Evolutionary conservation across 2,888 invertebrate species (phyloP), one percentile per base, ranked within the genome.

Genomic region (Scaeva pyrastri): DNA sequence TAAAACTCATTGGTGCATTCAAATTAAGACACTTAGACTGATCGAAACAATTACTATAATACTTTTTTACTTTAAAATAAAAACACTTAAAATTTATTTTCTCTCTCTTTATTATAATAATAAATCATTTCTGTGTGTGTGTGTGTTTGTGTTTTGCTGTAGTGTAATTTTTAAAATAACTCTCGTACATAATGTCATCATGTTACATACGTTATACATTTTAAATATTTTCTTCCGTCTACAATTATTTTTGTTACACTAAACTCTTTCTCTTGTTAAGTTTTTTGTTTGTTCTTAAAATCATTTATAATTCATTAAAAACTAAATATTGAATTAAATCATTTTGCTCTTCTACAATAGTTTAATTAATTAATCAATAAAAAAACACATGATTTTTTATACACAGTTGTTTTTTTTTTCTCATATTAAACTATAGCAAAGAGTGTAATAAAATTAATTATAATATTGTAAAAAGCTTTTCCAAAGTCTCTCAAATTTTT

Each of bases 51-150:
- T n/a, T n/a, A n/a, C n/a, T n/a, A n/a, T n/a, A n/a, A n/a, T n/a
- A n/a, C 16, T 45, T 45, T 4, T 7, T 7, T 16, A 5, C 21
- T 12, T 11, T 21, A 2, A 21, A 50, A 68, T 55, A 11, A 76
- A 10, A 75, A 81, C 19, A 81, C 11, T 16, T n/a, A 11, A 23
- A 0, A 31, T 19, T 75, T 66, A 85, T 85, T 85, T 85, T 85
- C 80, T 85, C 85, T 85, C 85, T 85, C 85, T 85, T 85, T 85
- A 85, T 85, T 85, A 85, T 80, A 73, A 85, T 80, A 73, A 85
- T 85, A 76, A 85, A 81, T 85, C 82, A 83, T 77, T 77, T 77
- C 80, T 78, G 78, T 83, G 78, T 60, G 60, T n/a, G n/a, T n/a
- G n/a, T 58, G 58, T 80, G 50, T 68, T 66, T 77, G 71, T 73